phyloP scores from a whole-genome alignment of 2,888 invertebrate genomes.

The Aspidiotus rigidus region DNA sequence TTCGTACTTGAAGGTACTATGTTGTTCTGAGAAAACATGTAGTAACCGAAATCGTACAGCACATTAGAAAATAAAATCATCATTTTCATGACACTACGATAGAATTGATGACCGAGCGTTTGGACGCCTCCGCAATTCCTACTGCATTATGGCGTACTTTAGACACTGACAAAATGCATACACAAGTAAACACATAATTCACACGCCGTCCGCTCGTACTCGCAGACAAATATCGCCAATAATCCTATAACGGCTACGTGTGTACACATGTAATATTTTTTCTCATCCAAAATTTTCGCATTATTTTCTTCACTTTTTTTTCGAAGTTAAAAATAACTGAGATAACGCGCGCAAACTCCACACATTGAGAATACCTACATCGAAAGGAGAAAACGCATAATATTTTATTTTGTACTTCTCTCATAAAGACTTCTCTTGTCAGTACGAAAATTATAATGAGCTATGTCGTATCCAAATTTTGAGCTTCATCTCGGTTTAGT shows the following conservation, averaged over 20 bases:
- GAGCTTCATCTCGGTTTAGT: no score
- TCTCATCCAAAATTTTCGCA: background rate
- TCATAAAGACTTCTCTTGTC: background rate
- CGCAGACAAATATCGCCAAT: background rate
- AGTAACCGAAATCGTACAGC: no score
- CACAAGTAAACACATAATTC: no score
- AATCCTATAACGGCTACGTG: background rate
- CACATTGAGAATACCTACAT: conserved; percentile 12
- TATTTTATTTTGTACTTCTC: conserved; percentile 14
- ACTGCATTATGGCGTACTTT: no score
- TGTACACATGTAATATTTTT: no score
- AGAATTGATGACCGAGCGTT: no score
- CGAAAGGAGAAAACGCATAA: conserved; percentile 14
- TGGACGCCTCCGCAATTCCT: no score
- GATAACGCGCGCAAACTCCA: conserved; percentile 21
- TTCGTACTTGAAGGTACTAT: no score
- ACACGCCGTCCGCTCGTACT: background rate
- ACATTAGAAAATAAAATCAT: no score
- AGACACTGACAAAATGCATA: no score
- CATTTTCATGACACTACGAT: no score
- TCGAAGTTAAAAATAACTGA: conserved; percentile 22
- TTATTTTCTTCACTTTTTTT: background rate
- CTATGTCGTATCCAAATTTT: conserved; percentile 24
- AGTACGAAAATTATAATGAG: background rate
- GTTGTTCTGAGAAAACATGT: no score